Evolutionary conservation across 2,888 invertebrate genomes (phyloP).

Genomic region (Eupeodes latifasciatus): DNA sequence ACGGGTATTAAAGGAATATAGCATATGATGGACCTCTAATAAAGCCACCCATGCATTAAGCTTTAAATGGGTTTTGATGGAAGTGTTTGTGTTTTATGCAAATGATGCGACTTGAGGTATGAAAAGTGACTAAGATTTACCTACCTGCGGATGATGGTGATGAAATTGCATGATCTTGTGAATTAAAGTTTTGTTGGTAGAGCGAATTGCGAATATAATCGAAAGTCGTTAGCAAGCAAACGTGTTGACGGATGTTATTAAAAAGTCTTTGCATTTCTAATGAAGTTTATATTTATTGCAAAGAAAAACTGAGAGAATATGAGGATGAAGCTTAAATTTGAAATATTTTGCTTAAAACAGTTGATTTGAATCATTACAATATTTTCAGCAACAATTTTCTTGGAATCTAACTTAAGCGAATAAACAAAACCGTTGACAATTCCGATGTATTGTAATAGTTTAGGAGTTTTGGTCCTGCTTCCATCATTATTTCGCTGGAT

Average conservation of each 20-base stretch:
- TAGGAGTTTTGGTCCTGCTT: too few species aligned
- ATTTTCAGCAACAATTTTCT: too few species aligned
- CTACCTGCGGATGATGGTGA: not conserved
- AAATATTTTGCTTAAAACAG: not conserved
- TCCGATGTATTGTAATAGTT: too few species aligned
- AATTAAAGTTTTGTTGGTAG: slow-evolving; percentile 53
- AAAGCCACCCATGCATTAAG: slow-evolving; percentile 63
- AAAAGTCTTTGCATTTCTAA: slow-evolving; percentile 1
- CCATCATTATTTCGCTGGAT: too few species aligned
- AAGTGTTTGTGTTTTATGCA: slow-evolving; percentile 54
- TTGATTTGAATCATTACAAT: too few species aligned
- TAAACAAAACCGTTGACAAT: too few species aligned
- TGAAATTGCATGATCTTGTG: slow-evolving; percentile 45
- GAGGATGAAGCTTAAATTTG: not conserved
- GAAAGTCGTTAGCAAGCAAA: slow-evolving; percentile 30
- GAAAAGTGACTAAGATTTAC: not conserved
- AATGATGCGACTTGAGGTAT: slow-evolving; percentile 35
- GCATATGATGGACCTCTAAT: slow-evolving; percentile 47
- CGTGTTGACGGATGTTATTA: slow-evolving; percentile 42
- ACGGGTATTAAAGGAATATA: not conserved
- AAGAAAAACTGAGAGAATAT: not conserved
- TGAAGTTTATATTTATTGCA: not conserved
- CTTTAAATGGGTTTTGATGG: slow-evolving; percentile 40
- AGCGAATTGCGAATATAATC: slow-evolving; percentile 35
- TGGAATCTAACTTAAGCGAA: too few species aligned